phyloP scores from a whole-genome alignment of 2,113 vertebrate species.

The Sylvia atricapilla region DNA sequence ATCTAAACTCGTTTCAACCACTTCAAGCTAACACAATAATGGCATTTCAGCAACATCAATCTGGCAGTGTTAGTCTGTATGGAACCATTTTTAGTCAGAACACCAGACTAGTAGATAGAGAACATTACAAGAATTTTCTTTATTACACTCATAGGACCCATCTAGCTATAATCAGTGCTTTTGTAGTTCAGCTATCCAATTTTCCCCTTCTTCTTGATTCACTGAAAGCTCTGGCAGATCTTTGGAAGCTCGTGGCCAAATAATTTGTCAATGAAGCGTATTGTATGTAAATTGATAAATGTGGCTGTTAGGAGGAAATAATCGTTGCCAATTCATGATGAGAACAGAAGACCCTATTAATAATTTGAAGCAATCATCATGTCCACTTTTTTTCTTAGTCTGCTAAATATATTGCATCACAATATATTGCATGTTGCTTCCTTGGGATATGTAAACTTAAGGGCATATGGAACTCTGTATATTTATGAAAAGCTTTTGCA shows the following conservation, averaged over 20 bases:
- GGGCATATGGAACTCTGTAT: neutral
- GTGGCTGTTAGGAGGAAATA: slow-evolving; percentile 6
- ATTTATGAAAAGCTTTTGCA: neutral
- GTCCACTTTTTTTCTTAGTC: neutral
- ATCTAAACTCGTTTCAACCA: neutral
- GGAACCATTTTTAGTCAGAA: neutral
- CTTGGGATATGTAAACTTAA: neutral
- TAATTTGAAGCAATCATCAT: slow-evolving; percentile 6
- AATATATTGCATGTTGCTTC: neutral
- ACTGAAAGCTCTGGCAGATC: neutral
- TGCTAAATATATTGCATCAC: neutral
- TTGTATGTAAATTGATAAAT: slow-evolving; percentile 36
- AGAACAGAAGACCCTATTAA: neutral
- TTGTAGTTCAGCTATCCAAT: slow-evolving; percentile 17
- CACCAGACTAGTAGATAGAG: neutral
- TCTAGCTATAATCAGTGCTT: slow-evolving; percentile 13
- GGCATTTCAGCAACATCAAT: neutral
- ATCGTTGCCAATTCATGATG: neutral
- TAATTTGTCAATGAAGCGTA: slow-evolving; percentile 28
- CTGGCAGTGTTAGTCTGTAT: neutral
- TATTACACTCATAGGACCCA: neutral
- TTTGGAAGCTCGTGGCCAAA: neutral
- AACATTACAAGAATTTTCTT: neutral
- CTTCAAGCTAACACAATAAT: neutral
- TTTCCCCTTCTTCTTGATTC: slow-evolving; percentile 29